These are phyloP conservation scores for Silvanus unidentatus DNA, from an alignment of 2,888 invertebrate genomes.

Conservation along the genomic window DNA sequence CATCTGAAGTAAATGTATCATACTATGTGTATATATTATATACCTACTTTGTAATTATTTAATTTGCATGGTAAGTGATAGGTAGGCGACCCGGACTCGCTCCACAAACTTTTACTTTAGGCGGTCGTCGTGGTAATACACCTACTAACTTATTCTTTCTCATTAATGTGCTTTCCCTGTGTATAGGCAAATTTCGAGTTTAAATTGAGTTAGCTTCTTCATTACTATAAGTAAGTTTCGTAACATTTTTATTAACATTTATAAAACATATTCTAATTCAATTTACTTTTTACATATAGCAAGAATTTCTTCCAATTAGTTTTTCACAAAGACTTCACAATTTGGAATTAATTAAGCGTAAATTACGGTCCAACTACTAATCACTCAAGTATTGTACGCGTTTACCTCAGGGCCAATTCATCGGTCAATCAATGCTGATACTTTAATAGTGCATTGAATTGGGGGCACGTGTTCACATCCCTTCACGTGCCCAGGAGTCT, in stretches of 20 bases:
- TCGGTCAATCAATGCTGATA: no score
- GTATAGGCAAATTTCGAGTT: constrained; percentile 35
- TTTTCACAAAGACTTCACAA: no score
- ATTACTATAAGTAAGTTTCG: constrained; percentile 39
- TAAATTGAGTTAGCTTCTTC: constrained; percentile 41
- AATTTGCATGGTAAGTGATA: constrained; percentile 47
- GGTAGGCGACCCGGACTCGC: constrained; percentile 35
- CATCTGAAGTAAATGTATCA: constrained; percentile 36
- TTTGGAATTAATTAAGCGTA: no score
- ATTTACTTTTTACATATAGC: no score
- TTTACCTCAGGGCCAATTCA: no score
- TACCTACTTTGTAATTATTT: constrained; percentile 46
- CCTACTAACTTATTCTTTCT: constrained; percentile 42
- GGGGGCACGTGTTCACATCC: constrained; percentile 27
- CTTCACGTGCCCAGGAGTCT: constrained; percentile 36
- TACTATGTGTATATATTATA: constrained; percentile 24
- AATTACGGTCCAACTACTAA: no score
- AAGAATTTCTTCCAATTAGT: no score
- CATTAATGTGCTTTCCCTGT: constrained; percentile 35
- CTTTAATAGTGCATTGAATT: no score
- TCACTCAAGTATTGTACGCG: no score
- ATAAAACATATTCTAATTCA: no score
- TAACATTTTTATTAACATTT: no score
- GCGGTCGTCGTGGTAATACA: constrained; percentile 19
- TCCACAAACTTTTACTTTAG: constrained; percentile 37